Percentiles rank a stretch among this genome's conserved stretches.
Conservation (phyloP, 2,113 vertebrate genomes). For the Prolemur simus region DNA sequence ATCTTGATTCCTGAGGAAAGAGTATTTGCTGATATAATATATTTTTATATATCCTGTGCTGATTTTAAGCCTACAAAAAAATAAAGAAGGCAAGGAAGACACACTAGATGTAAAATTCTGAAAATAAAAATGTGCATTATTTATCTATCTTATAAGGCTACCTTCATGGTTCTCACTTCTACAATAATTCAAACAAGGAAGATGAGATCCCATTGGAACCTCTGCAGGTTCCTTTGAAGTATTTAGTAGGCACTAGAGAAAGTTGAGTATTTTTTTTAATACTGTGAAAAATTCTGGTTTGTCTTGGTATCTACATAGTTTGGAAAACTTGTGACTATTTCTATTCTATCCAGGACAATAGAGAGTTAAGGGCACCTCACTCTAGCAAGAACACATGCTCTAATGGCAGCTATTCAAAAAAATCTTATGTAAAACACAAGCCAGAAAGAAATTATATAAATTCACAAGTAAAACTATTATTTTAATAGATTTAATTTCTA, state of each 20-base stretch:
- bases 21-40: neutral
- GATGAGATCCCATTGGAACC: neutral
- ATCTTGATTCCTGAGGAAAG: neutral
- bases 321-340: neutral
- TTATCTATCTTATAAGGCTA: neutral
- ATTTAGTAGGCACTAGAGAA: neutral
- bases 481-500: neutral
- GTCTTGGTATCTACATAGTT: neutral
- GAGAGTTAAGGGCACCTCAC: neutral
- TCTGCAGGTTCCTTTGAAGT: neutral
- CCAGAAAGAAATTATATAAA: neutral
- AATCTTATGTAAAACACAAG: neutral
- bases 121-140: constrained; percentile 37
- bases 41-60: neutral
- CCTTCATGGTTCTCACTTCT: neutral
- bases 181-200: constrained; percentile 45
- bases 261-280: neutral
- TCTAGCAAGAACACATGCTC: neutral
- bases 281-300: constrained; percentile 21
- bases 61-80: neutral
- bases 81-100: neutral
- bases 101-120: neutral
- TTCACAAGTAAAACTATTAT: neutral
- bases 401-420: neutral
- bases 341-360: neutral